phyloP scores from a whole-genome alignment of 2,797 vertebrate genomes.

The Sebastes nivosus region DNA sequence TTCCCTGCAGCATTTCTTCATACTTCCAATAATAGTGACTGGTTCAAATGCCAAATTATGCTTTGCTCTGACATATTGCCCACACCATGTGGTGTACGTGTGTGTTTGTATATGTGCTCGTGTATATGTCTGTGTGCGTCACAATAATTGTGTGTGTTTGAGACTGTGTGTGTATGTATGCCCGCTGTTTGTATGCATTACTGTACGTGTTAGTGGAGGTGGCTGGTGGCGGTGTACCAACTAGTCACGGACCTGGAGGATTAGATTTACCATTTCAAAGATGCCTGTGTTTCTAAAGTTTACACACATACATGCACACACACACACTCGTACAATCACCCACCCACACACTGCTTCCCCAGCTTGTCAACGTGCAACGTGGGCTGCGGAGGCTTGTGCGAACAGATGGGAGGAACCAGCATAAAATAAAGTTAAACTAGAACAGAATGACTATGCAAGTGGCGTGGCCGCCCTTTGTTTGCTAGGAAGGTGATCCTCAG shows the following conservation, averaged over 20 bases:
- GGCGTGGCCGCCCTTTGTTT: constrained; percentile 97
- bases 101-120: constrained; percentile 52
- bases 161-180: constrained; percentile 20
- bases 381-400: constrained; percentile 83
- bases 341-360: constrained; percentile 84
- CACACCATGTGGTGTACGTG: constrained; percentile 80
- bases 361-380: constrained; percentile 84
- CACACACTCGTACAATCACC: constrained; percentile 75
- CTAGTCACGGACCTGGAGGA: constrained; percentile 82
- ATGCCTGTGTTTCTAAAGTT: constrained; percentile 84
- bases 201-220: constrained; percentile 76
- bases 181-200: constrained; percentile 75
- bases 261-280: constrained; percentile 86
- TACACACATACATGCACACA: constrained; percentile 74
- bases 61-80: constrained; percentile 86
- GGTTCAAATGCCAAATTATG: constrained; percentile 86
- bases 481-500: constrained; percentile 97
- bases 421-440: constrained; percentile 91
- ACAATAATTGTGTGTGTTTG: constrained; percentile 28
- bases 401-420: constrained; percentile 89
- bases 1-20: constrained; percentile 77
- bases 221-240: constrained; percentile 81
- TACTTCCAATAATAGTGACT: constrained; percentile 82
- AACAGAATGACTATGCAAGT: constrained; percentile 92
- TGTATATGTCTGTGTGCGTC: constrained; percentile 38